Evolutionary conservation across 2,113 vertebrate species (phyloP), one percentile per base, ranked within the genome.

Genomic region (Suncus etruscus): DNA sequence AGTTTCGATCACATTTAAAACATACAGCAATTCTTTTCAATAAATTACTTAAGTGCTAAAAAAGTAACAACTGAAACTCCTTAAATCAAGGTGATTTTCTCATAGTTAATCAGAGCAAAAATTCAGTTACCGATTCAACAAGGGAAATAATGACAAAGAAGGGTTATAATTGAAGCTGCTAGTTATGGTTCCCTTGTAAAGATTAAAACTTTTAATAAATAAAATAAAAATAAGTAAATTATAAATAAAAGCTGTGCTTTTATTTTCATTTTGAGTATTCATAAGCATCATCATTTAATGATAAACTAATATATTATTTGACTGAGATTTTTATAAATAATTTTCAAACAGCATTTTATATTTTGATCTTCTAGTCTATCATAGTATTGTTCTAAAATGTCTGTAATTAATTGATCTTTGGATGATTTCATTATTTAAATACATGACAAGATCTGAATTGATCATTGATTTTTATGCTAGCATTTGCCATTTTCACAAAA

Each of bases 1-100:
- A 72, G 22, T 79, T 65, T 94, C 94, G 91, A 32, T 85, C 85
- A 27, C 76, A 78, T 91, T 92, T 86, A 79, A 88, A 93, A 86
- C 83, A 61, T 72, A 50, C 80, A 89, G 70, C 91, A 73, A 79
- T 16, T 1, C 0, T 95, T 91, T 87, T 81, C 29, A 86, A 6
- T 32, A 86, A 11, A 75, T 83, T 91, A 88, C 47, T 32, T 84
- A 91, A 61, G 22, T 90, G 50, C 72, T 92, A 73, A 86, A 89
- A 87, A 94, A 3, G 86, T 27, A 86, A 68, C n/a, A 39, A 74
- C 11, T 92, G 68, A 76, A 48, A 70, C 54, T 39, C 5, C 39
- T 39, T 76, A 63, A 80, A 83, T 45, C 50, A 82, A 75, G 11
- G 80, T 93, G 65, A 91, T 83, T 94, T 87, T 92, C 25, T 90